Evolutionary conservation across 2,888 invertebrate species (phyloP).

Genomic region (Oeneis ivallda): DNA sequence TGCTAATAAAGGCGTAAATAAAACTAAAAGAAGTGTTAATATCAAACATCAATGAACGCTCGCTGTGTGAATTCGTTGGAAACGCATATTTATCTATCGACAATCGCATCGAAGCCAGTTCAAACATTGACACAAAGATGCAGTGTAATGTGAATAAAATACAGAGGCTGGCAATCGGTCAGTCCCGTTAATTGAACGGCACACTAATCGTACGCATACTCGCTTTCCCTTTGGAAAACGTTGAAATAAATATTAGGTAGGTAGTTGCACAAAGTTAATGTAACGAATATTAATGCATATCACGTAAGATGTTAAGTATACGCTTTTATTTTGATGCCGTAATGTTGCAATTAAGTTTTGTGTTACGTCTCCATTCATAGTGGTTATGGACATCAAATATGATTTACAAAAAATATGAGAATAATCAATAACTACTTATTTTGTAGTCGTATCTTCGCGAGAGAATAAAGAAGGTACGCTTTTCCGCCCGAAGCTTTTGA

Average conservation of each 20-base stretch:
- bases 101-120: constrained; percentile 29
- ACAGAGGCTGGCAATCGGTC: constrained; percentile 48
- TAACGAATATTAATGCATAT: constrained; percentile 8
- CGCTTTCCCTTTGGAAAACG: constrained; percentile 77
- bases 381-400: too few species aligned
- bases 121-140: constrained; percentile 36
- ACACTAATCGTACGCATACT: constrained; percentile 61
- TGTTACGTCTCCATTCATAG: background rate
- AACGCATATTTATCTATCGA: constrained; percentile 27
- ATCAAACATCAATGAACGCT: constrained; percentile 23
- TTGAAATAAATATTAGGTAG: constrained; percentile 40
- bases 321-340: background rate
- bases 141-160: constrained; percentile 35
- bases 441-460: too few species aligned
- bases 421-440: too few species aligned
- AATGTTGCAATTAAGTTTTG: background rate
- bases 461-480: too few species aligned
- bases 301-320: constrained; percentile 13
- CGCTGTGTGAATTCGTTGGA: constrained; percentile 18
- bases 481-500: too few species aligned
- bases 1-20: constrained; percentile 1
- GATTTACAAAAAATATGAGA: too few species aligned
- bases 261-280: constrained; percentile 31
- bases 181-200: constrained; percentile 71
- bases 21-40: constrained; percentile 6